These are phyloP conservation scores for Chelonus insularis DNA, from an alignment of 1,140 invertebrate species.

Conservation along the genomic window DNA sequence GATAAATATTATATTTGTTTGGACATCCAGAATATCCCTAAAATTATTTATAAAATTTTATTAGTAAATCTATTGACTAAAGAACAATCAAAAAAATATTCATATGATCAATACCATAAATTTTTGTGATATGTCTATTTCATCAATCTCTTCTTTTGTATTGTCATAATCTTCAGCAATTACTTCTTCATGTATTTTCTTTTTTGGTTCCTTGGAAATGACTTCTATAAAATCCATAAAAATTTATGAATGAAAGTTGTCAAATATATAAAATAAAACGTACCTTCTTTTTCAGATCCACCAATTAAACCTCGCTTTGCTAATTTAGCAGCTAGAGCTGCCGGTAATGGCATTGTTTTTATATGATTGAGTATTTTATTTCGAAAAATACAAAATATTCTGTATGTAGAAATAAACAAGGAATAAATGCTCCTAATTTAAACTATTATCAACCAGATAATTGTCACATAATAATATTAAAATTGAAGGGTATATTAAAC, in stretches of 20 bases:
- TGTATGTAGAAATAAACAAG: too few species aligned
- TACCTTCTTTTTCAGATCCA: slow-evolving; percentile 57
- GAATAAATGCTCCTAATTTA: too few species aligned
- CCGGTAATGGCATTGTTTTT: slow-evolving; percentile 80
- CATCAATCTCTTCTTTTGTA: slow-evolving; percentile 51
- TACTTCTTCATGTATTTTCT: slow-evolving; percentile 74
- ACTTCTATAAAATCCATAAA: slow-evolving; percentile 36
- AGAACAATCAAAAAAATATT: slow-evolving; percentile 27
- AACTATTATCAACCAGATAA: too few species aligned
- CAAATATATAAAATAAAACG: slow-evolving; percentile 24
- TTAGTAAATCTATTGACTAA: slow-evolving; percentile 57
- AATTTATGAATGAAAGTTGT: background rate
- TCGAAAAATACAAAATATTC: too few species aligned
- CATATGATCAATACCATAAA: too few species aligned
- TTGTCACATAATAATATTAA: too few species aligned
- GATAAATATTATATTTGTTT: slow-evolving; percentile 94
- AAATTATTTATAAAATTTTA: slow-evolving; percentile 55
- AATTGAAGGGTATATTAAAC: too few species aligned
- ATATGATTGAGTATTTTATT: too few species aligned
- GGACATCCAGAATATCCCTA: slow-evolving; percentile 83
- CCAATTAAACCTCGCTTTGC: slow-evolving; percentile 81
- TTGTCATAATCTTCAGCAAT: slow-evolving; percentile 87
- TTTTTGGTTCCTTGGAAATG: slow-evolving; percentile 51
- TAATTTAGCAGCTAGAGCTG: slow-evolving; percentile 80
- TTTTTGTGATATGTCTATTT: slow-evolving; percentile 54